Percentiles rank a stretch among this genome's conserved stretches.
phyloP scores from a whole-genome alignment of 2,797 vertebrate genomes.

The Hypotaenidia philippensis region DNA sequence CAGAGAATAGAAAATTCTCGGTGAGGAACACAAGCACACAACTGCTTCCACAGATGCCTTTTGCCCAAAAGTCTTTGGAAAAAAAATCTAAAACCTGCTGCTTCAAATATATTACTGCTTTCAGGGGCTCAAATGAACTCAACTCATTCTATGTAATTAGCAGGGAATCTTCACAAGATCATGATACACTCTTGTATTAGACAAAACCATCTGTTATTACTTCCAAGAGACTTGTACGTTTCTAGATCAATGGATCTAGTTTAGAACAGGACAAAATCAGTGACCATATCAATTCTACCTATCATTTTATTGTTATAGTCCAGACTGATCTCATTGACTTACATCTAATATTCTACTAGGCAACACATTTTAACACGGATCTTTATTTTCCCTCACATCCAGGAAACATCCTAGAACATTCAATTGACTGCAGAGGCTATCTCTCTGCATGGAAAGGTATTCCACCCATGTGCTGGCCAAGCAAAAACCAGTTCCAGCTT shows the following conservation, averaged over 20 bases:
- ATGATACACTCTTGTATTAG: rapidly evolving
- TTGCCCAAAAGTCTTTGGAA: too few relatives aligned
- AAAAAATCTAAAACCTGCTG: neutral
- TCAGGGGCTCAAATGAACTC: neutral
- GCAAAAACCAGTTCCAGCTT: neutral
- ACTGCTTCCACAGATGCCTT: neutral
- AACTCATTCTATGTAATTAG: neutral
- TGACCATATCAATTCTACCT: neutral
- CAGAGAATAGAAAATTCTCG: rapidly evolving
- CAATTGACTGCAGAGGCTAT: neutral
- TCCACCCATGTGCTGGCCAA: neutral
- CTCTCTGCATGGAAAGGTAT: neutral
- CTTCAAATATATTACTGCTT: neutral
- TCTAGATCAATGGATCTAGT: neutral
- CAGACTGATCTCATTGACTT: neutral
- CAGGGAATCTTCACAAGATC: neutral
- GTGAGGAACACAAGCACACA: neutral
- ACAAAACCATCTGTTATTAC: neutral
- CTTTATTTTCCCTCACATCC: neutral
- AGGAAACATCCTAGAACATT: neutral
- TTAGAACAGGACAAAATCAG: neutral
- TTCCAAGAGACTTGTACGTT: neutral
- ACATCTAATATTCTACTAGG: neutral
- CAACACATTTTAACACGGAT: neutral
- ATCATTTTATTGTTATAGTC: neutral